Evolutionary conservation across 2,888 invertebrate species (phyloP).

Genomic region (Aromia moschata): DNA sequence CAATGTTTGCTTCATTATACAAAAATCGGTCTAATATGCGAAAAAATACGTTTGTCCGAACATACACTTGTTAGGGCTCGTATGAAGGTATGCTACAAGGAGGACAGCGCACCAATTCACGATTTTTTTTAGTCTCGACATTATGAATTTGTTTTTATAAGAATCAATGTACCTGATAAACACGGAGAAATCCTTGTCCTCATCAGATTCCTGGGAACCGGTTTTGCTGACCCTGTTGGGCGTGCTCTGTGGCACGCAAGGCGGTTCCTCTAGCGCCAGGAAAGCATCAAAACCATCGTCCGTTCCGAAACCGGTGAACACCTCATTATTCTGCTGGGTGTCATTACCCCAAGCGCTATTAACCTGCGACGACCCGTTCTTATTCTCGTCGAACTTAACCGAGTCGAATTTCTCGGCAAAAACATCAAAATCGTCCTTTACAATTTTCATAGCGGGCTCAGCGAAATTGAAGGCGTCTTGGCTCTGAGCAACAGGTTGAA

Average conservation of each 20-base stretch:
- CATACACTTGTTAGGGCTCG: no score
- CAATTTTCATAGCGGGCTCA: constrained; percentile 11
- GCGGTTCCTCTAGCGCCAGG: constrained; percentile 81
- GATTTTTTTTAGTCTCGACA: no score
- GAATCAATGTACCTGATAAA: constrained; percentile 73
- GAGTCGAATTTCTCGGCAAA: constrained; percentile 90
- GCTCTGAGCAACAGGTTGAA: not conserved
- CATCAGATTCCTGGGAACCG: constrained; percentile 81
- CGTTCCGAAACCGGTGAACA: constrained; percentile 70
- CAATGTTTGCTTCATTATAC: no score
- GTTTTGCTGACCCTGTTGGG: constrained; percentile 70
- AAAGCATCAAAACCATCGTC: constrained; percentile 84
- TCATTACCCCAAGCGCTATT: constrained; percentile 60
- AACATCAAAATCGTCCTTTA: constrained; percentile 79
- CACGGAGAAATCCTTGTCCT: constrained; percentile 82
- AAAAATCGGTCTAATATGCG: no score
- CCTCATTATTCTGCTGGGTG: constrained; percentile 47
- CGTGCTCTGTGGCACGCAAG: constrained; percentile 71
- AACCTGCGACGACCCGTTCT: constrained; percentile 59
- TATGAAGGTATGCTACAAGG: no score
- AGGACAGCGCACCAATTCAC: no score
- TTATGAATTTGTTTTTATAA: no score
- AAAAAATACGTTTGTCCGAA: no score
- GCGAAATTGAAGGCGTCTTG: constrained; percentile 2
- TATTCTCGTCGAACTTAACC: constrained; percentile 64